A percentile compares a stretch with the other conserved stretches of the same genome.
phyloP scores from a whole-genome alignment of 2,797 vertebrate genomes.

The Aselliscus stoliczkanus region DNA sequence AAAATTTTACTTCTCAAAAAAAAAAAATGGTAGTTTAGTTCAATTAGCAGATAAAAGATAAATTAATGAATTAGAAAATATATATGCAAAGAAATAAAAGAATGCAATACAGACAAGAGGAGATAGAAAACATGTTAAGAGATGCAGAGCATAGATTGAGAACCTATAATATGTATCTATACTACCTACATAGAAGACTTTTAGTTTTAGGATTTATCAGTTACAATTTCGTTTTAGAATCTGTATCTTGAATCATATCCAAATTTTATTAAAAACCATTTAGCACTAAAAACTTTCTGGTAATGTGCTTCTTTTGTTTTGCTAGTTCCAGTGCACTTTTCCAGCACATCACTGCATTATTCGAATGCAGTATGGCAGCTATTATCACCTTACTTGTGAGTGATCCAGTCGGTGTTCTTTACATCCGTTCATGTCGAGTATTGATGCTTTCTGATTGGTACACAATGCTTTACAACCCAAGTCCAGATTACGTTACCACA shows the following conservation, averaged over 20 bases:
- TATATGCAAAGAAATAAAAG: neutral
- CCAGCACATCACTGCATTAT: constrained; percentile 91
- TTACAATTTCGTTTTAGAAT: neutral
- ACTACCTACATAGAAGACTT: neutral
- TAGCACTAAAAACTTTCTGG: neutral
- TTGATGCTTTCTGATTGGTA: constrained; percentile 98
- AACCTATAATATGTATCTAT: neutral
- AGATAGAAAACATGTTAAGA: neutral
- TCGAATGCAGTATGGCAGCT: constrained; percentile 90
- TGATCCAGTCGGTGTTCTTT: constrained; percentile 88
- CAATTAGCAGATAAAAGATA: neutral
- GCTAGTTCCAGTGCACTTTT: constrained; percentile 92
- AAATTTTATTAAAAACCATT: neutral
- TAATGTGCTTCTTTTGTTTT: neutral
- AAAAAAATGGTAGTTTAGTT: neutral
- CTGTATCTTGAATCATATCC: neutral
- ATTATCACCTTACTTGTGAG: constrained; percentile 91
- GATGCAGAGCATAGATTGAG: neutral
- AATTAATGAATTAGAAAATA: neutral
- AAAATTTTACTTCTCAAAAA: neutral
- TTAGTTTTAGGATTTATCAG: neutral
- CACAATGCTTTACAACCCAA: constrained; percentile 99
- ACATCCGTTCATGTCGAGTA: constrained; percentile 92
- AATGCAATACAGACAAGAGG: neutral
- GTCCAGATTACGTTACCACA: constrained; percentile 94